Conservation (phyloP, 2,888 invertebrate genomes). For the Odiellus spinosus region DNA sequence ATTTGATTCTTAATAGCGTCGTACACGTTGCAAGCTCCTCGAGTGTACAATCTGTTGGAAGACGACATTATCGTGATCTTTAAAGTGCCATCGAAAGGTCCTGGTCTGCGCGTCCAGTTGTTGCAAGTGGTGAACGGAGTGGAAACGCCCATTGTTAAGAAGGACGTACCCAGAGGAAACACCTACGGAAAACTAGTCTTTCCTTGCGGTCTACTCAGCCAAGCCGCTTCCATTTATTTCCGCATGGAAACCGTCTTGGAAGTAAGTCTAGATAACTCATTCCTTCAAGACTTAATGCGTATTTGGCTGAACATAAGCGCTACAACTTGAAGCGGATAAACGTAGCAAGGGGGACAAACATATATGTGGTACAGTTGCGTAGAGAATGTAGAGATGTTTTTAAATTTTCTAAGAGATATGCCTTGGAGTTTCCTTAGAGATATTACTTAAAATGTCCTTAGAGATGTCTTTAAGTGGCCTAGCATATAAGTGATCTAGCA, state of each 20-base stretch:
- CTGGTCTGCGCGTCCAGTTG: conserved; percentile 7
- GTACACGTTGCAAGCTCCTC: conserved; percentile 7
- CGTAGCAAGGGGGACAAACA: no score
- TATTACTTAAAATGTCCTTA: no score
- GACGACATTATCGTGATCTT: conserved; percentile 11
- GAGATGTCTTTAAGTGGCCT: no score
- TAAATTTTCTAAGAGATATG: no score
- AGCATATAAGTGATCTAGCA: no score
- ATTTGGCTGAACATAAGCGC: no score
- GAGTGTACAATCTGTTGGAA: conserved; percentile 4
- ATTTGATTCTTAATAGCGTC: no score
- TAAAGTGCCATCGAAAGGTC: conserved; percentile 6
- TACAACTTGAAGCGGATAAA: no score
- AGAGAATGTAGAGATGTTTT: no score
- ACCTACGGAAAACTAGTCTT: conserved; percentile 12
- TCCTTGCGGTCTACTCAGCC: conserved; percentile 10
- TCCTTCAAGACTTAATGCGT: no score
- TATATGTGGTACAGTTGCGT: no score
- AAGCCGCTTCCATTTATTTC: conserved; percentile 10
- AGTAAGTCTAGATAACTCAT: conserved; percentile 3
- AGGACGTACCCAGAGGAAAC: conserved; percentile 8
- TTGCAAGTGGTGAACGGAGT: conserved; percentile 1
- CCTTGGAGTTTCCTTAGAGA: no score
- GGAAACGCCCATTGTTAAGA: conserved; percentile 10
- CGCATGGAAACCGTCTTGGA: conserved; percentile 7